Percentiles rank a stretch among this genome's conserved stretches.
These are phyloP conservation scores for Campopleginae sp. DNA, from an alignment of 2,888 invertebrate genomes.

Conservation along the genomic window DNA sequence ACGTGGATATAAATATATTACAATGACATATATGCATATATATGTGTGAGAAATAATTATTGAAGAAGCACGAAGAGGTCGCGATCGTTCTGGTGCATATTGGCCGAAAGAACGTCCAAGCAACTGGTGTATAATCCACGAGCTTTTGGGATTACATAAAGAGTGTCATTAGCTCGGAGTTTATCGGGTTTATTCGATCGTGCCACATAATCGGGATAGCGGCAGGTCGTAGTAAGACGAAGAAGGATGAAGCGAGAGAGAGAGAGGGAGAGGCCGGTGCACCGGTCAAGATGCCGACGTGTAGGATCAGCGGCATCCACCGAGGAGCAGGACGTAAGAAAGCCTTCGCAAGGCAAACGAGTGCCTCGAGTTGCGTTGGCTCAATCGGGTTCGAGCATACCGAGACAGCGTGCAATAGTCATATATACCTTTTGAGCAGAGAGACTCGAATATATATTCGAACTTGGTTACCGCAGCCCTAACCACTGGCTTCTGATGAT, in stretches of 20 bases:
- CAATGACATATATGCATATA: constrained; percentile 23
- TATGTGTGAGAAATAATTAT: background rate
- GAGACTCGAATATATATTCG: constrained; percentile 70
- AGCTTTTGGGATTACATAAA: constrained; percentile 61
- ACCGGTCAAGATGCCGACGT: constrained; percentile 39
- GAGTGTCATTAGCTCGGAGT: constrained; percentile 48
- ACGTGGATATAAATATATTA: background rate
- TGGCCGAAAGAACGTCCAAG: background rate
- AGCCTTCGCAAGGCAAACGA: constrained; percentile 79
- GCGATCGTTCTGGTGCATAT: background rate
- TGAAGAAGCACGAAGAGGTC: background rate
- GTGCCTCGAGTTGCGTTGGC: constrained; percentile 68
- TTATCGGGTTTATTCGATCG: constrained; percentile 66
- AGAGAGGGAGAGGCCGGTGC: constrained; percentile 62
- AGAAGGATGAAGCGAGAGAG: constrained; percentile 33
- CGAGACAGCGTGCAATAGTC: constrained; percentile 35
- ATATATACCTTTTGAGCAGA: constrained; percentile 60
- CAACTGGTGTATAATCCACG: background rate
- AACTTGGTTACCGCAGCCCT: constrained; percentile 55
- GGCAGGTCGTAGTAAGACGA: constrained; percentile 37
- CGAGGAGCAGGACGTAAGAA: constrained; percentile 71
- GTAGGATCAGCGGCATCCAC: constrained; percentile 61
- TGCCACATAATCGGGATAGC: constrained; percentile 60
- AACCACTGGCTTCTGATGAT: constrained; percentile 33
- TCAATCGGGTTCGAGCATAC: constrained; percentile 60